A percentile compares a stretch with the other conserved stretches of the same genome.
Evolutionary conservation across 2,797 vertebrate species (phyloP).

Genomic region (Cottoperca gobio): DNA sequence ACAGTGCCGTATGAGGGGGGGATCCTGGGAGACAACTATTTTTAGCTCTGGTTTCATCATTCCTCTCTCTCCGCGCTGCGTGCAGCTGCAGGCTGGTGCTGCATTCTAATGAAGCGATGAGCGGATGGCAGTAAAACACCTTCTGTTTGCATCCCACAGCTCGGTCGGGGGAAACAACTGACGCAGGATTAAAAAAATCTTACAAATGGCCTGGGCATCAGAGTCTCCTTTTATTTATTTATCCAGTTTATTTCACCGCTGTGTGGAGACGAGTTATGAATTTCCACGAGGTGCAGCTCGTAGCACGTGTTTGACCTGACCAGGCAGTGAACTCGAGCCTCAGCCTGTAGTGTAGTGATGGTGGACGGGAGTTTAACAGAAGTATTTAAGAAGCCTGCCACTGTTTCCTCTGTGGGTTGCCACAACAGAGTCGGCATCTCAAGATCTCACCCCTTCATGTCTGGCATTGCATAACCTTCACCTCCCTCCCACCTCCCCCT

Average conservation of each 20-base stretch:
- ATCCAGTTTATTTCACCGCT: not conserved
- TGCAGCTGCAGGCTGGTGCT: constrained; percentile 79
- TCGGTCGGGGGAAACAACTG: not conserved
- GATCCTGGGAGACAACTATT: constrained; percentile 88
- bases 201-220: not conserved
- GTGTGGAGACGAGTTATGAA: not conserved
- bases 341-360: constrained; percentile 10
- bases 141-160: constrained; percentile 23
- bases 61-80: constrained; percentile 72
- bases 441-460: constrained; percentile 27
- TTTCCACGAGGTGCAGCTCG: not conserved
- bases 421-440: constrained; percentile 67
- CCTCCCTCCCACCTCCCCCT: not conserved
- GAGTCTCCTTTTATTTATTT: not conserved
- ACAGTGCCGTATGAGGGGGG: constrained; percentile 82
- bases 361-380: constrained; percentile 32
- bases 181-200: not conserved
- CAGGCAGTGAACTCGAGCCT: constrained; percentile 21
- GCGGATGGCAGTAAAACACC: constrained; percentile 54
- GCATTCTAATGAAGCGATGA: constrained; percentile 82
- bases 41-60: constrained; percentile 87
- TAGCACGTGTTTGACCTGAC: constrained; percentile 11
- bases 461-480: constrained; percentile 26
- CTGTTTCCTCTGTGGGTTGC: constrained; percentile 72
- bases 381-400: constrained; percentile 21